Conservation (phyloP, 2,888 invertebrate genomes). For the Ceriagrion tenellum region DNA sequence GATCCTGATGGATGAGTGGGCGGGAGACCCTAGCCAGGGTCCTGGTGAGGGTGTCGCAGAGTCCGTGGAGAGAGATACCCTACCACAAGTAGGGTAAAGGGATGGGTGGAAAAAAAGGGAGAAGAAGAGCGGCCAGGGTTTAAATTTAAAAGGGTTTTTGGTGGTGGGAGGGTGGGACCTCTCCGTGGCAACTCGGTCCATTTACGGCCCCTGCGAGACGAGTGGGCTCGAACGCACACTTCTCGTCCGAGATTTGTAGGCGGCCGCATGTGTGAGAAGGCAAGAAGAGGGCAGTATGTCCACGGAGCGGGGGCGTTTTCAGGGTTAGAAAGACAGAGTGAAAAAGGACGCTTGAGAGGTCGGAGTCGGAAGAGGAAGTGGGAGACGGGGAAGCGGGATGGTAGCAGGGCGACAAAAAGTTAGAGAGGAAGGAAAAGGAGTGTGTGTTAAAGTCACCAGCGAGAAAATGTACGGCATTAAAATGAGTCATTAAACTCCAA, state of each 20-base stretch:
- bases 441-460: not conserved
- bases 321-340: not conserved
- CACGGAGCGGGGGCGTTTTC: not conserved
- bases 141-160: not conserved
- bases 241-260: not conserved
- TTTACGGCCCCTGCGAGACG: not conserved
- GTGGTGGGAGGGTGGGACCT: not conserved
- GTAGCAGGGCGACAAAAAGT: not conserved
- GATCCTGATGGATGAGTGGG: conserved; percentile 9
- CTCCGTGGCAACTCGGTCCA: not conserved
- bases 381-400: not conserved
- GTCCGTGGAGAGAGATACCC: not conserved
- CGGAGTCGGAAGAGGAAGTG: not conserved
- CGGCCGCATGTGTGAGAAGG: not conserved
- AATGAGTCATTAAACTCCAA: too few relatives aligned
- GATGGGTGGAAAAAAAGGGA: not conserved
- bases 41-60: not conserved
- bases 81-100: not conserved
- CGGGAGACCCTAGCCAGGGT: not conserved
- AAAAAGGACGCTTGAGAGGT: not conserved
- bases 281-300: not conserved
- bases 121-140: not conserved
- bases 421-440: not conserved
- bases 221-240: not conserved
- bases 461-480: too few relatives aligned